Evolutionary conservation across 2,797 vertebrate genomes (phyloP).

Genomic region (Macroramphosus scolopax): DNA sequence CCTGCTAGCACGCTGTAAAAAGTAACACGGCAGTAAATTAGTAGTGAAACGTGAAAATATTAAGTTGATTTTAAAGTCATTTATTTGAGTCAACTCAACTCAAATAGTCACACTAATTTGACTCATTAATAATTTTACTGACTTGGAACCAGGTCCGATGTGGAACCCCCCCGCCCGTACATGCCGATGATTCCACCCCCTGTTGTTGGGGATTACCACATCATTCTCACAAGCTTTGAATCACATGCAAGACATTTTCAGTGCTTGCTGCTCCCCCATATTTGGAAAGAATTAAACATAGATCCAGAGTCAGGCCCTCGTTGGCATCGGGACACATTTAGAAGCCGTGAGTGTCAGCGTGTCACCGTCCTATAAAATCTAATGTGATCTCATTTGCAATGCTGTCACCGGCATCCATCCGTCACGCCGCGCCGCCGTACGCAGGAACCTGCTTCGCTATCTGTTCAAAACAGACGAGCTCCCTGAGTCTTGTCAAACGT

Average conservation of each 20-base stretch:
- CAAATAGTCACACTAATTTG: no score
- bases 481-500: slow-evolving; percentile 22
- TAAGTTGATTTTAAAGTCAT: no score
- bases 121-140: no score
- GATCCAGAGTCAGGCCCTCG: slow-evolving; percentile 6
- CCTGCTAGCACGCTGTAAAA: no score
- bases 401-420: slow-evolving; percentile 5
- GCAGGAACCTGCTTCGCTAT: slow-evolving; percentile 26
- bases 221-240: slow-evolving; percentile 43
- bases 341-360: slow-evolving; percentile 6
- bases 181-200: slow-evolving; percentile 44
- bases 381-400: slow-evolving; percentile 7
- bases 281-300: slow-evolving; percentile 19
- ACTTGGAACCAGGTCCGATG: no score
- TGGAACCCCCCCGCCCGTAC: no score
- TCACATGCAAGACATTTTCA: slow-evolving; percentile 34
- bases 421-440: slow-evolving; percentile 12
- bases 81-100: no score
- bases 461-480: slow-evolving; percentile 15
- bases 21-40: no score
- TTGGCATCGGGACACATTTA: slow-evolving; percentile 4
- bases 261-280: slow-evolving; percentile 23
- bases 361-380: slow-evolving; percentile 6
- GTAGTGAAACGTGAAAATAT: no score
- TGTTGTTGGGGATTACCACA: slow-evolving; percentile 36